Evolutionary conservation across 37 sponge, comb jelly and placozoan species (phyloP).

Genomic region (Mnemiopsis leidyi): DNA sequence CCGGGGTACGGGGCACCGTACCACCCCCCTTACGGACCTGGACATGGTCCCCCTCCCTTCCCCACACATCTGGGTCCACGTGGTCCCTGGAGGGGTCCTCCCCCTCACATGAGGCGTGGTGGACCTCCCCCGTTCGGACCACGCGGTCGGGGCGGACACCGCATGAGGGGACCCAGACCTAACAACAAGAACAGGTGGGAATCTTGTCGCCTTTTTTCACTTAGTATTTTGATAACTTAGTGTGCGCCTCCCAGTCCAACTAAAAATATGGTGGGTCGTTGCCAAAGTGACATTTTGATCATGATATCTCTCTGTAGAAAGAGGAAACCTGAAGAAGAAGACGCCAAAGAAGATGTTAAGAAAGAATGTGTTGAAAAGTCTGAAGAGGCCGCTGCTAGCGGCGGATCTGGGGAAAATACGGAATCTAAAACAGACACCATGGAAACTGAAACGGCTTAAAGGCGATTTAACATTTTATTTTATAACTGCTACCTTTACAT

Average conservation of each 20-base stretch:
- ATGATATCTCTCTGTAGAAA: no score
- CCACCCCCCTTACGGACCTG: background rate
- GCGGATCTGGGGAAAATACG: background rate
- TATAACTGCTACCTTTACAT: no score
- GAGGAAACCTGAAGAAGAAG: slow-evolving; percentile 37
- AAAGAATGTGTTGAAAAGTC: slow-evolving; percentile 34
- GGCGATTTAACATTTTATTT: no score
- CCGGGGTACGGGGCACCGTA: background rate
- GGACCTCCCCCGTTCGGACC: slow-evolving; percentile 59
- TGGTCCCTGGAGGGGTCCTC: slow-evolving; percentile 34
- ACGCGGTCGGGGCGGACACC: background rate
- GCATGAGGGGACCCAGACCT: slow-evolving; percentile 24
- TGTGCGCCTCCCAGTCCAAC: no score
- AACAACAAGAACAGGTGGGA: slow-evolving; percentile 33
- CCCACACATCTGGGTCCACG: slow-evolving; percentile 7
- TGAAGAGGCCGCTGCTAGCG: background rate
- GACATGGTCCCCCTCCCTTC: slow-evolving; percentile 3
- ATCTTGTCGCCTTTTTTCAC: no score
- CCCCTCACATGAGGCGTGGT: background rate
- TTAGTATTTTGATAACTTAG: no score
- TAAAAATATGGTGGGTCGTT: no score
- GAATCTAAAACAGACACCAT: background rate
- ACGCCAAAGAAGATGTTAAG: background rate
- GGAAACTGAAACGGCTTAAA: slow-evolving; percentile 32
- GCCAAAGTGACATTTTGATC: no score